Percentiles rank a stretch among this genome's conserved stretches.
Conservation (phyloP, 2,797 vertebrate species). For the Thaleichthys pacificus region DNA sequence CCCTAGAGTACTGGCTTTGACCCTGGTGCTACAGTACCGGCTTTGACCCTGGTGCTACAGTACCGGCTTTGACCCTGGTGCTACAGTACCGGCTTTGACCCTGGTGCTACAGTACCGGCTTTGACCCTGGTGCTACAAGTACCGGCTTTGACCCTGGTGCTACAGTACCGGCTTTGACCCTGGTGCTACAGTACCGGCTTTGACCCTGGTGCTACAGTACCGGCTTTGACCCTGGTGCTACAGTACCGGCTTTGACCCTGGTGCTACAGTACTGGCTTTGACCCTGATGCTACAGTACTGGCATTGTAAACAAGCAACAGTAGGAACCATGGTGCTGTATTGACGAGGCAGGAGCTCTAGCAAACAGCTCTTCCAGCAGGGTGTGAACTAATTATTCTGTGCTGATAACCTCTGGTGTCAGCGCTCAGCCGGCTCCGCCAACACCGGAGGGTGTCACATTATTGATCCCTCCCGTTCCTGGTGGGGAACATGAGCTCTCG, state of each 20-base stretch:
- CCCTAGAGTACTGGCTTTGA: no score
- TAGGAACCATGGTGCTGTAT: not conserved
- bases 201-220: not conserved
- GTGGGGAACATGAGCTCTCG: conserved; percentile 8
- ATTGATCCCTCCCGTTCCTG: conserved; percentile 16
- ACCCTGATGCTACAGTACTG: no score
- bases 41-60: no score
- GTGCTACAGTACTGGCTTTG: not conserved
- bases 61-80: not conserved
- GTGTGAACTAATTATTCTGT: conserved; percentile 22
- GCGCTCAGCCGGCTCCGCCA: conserved; percentile 2
- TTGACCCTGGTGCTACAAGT: not conserved
- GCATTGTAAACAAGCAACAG: not conserved
- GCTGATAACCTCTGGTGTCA: conserved; percentile 25
- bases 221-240: not conserved
- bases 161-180: no score
- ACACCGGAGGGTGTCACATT: conserved; percentile 14
- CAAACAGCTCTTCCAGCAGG: conserved; percentile 1
- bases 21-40: no score
- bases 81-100: not conserved
- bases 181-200: no score
- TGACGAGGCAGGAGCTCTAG: not conserved
- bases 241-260: not conserved
- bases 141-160: no score
- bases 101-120: not conserved